phyloP scores from a whole-genome alignment of 2,888 invertebrate species.

The Sicus ferrugineus region DNA sequence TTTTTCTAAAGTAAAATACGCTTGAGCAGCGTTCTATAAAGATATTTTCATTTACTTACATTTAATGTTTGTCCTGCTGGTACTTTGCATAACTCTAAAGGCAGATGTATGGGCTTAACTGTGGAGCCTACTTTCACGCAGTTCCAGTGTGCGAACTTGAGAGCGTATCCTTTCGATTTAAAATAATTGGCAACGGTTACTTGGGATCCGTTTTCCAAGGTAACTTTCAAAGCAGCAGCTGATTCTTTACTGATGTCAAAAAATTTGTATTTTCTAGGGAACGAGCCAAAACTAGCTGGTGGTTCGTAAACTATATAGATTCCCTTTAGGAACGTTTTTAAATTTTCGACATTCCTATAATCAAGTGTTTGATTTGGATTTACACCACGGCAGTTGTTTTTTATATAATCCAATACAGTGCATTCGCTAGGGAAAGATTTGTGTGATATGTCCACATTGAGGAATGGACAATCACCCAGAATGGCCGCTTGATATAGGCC shows the following conservation, averaged over 20 bases:
- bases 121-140: slow-evolving; percentile 82
- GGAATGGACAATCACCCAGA: slow-evolving; percentile 84
- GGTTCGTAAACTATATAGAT: slow-evolving; percentile 55
- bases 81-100: slow-evolving; percentile 83
- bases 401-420: slow-evolving; percentile 65
- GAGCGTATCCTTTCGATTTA: slow-evolving; percentile 43
- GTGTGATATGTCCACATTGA: slow-evolving; percentile 91
- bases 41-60: slow-evolving; percentile 61
- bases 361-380: slow-evolving; percentile 14
- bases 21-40: neutral
- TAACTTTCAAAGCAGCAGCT: slow-evolving; percentile 62
- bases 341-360: neutral
- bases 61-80: slow-evolving; percentile 77
- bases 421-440: slow-evolving; percentile 77
- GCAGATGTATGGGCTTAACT: slow-evolving; percentile 78
- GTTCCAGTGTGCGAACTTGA: slow-evolving; percentile 80
- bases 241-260: slow-evolving; percentile 45
- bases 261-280: slow-evolving; percentile 50
- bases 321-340: slow-evolving; percentile 47
- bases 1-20: slow-evolving; percentile 65
- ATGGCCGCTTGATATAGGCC: slow-evolving; percentile 93
- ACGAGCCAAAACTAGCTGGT: slow-evolving; percentile 48
- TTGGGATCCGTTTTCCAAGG: slow-evolving; percentile 44
- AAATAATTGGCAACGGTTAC: slow-evolving; percentile 64
- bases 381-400: slow-evolving; percentile 45